Evolutionary conservation across 2,797 vertebrate species (phyloP), one percentile per base, ranked within the genome.

Genomic region (Myiothlypis chrysogaster): DNA sequence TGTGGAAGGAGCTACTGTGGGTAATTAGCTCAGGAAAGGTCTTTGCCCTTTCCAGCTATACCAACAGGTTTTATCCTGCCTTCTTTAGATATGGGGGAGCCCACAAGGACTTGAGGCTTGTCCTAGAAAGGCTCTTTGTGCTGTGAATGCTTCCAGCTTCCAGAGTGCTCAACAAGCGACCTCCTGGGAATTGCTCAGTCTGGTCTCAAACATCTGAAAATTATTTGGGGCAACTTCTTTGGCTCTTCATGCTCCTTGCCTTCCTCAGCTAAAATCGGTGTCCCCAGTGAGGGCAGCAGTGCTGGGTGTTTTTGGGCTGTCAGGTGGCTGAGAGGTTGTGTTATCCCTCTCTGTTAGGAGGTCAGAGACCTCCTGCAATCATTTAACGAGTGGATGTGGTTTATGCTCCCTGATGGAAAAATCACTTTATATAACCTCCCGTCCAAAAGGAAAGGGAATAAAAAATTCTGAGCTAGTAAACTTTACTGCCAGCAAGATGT

Each of bases 381-480:
- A 0, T 63, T 56, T 82, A 82, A 76, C 0, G 8, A 87, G 37
- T 95, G 94, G 89, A 93, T 72, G 69, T 85, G 82, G 82, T 94
- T 93, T 96, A 77, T 77, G 44, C 13, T 32, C 53, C 60, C 56
- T 68, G 81, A 77, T 89, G 88, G 91, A 89, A 87, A 95, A 95
- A 92, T 87, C 1, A 0, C 92, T 95, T 92, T 92, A 69, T 84
- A 52, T 87, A 95, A 93, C 90, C 79, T 90, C 41, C 46, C 0
- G 0, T 81, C 90, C 12, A 8, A 93, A 95, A 76, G 84, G 72
- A 63, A 94, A 91, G 61, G 89, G 87, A 78, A 59, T 94, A 76
- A 95, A 96, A 92, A 69, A 86, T 77, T 81, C 87, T 46, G 79
- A 95, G 88, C 70, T 72, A 76, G 79, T 92, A 92, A 95, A 94